Evolutionary conservation across 2,113 vertebrate species (phyloP), one percentile per base, ranked within the genome.

Genomic region (Athene cunicularia): DNA sequence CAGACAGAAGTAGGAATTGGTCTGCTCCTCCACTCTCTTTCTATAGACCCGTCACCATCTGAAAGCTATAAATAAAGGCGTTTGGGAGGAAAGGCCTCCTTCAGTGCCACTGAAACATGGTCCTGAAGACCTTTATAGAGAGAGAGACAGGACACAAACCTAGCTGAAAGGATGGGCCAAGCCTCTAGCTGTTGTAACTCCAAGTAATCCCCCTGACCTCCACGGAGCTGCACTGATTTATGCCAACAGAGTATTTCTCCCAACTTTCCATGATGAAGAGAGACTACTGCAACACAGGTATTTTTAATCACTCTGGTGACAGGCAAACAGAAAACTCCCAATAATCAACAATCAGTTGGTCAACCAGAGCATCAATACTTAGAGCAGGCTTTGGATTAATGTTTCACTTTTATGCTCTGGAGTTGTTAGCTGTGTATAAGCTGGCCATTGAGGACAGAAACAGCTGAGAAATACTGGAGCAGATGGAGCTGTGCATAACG

Each of bases 401-500:
- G 95, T 85, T 71, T 92, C 91, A 80, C 86, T 89, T 67, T 49
- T 39, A 7, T 58, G 68, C 95, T 68, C 52, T 15, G 9, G 86
- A 95, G 92, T 86, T 88, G 83, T 74, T 88, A 80, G 83, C 91
- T 52, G 88, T 59, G 55, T 73, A 59, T 74, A 91, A 92, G 75
- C 92, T 95, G 92, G 55, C 68, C 91, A n/a, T 91, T 27, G 64
- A 81, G 74, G 89, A 41, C 52, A 88, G 86, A 80, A 76, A 87
- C 94, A 95, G 96, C 95, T 89, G 95, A 97, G 96, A 91, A 97
- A 93, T 84, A 59, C 58, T 11, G 84, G 95, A 97, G 95, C 94
- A 96, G 94, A 96, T 95, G 95, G 96, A 97, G 93, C 84, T 50
- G 86, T 80, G 86, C 87, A 41, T 68, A 68, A 91, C 84, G 12